These are phyloP conservation scores for Cladopsammia gracilis DNA, from an alignment of 64 coral and sea anemone genomes.

Conservation along the genomic window DNA sequence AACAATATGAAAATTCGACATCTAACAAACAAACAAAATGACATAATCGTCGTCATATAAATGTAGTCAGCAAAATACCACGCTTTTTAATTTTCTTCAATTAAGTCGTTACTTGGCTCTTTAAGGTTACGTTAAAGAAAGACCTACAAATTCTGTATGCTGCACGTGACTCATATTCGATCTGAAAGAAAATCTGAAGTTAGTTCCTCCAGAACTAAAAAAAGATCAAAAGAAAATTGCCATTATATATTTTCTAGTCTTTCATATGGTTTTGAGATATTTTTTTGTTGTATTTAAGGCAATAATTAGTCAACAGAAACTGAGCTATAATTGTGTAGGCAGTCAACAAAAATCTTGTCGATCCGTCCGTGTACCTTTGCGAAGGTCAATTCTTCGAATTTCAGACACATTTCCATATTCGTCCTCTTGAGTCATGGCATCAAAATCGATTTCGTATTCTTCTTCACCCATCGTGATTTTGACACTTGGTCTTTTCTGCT, in stretches of 20 bases:
- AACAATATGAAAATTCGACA: constrained; percentile 26
- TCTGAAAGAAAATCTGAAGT: no score
- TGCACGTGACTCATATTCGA: no score
- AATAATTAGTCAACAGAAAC: no score
- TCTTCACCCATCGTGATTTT: not conserved
- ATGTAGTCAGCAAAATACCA: not conserved
- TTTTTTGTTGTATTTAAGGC: no score
- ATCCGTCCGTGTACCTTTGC: not conserved
- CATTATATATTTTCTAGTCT: no score
- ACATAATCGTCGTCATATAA: not conserved
- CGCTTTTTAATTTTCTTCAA: not conserved
- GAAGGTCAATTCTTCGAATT: not conserved
- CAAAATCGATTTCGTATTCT: constrained; percentile 14
- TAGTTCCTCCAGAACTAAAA: no score
- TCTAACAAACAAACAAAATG: not conserved
- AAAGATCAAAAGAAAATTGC: no score
- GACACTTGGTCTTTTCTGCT: not conserved
- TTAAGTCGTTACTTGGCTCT: no score
- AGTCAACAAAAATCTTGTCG: not conserved
- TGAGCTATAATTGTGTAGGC: not conserved
- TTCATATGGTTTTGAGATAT: no score
- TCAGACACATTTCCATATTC: not conserved
- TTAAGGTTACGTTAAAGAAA: no score
- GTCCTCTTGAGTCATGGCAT: not conserved
- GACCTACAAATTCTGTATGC: no score